These are phyloP conservation scores for Peromyscus nudipes DNA, from an alignment of 2,797 vertebrate genomes.

Conservation along the genomic window DNA sequence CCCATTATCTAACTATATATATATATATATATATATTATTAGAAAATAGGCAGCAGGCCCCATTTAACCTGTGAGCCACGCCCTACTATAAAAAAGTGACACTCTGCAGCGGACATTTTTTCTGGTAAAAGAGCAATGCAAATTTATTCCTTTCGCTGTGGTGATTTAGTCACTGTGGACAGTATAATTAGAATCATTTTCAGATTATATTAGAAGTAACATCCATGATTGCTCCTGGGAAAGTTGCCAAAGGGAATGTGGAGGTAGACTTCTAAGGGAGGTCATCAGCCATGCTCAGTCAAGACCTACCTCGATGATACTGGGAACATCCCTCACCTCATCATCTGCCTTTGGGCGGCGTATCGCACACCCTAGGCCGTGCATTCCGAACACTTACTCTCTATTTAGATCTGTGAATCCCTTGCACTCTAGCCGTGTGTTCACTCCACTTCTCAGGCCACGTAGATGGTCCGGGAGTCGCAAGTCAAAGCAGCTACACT, in stretches of 20 bases:
- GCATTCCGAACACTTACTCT: background rate
- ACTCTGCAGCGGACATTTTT: background rate
- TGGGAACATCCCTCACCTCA: background rate
- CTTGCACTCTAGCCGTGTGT: background rate
- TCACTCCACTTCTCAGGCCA: conserved; percentile 25
- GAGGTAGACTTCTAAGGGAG: background rate
- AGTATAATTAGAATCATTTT: conserved; percentile 56
- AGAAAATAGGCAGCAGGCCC: background rate
- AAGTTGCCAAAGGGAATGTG: background rate
- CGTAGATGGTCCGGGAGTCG: background rate
- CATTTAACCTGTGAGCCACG: background rate
- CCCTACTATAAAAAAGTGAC: background rate
- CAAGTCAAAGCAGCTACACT: background rate
- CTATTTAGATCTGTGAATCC: conserved; percentile 8
- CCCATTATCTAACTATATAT: background rate
- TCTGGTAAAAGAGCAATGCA: conserved; percentile 14
- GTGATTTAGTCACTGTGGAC: background rate
- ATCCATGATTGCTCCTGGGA: conserved; percentile 14
- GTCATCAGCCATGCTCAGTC: background rate
- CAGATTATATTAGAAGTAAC: conserved; percentile 28
- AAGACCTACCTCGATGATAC: background rate
- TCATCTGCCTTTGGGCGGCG: background rate
- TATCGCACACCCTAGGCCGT: background rate
- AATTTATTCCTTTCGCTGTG: background rate
- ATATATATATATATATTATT: too few species aligned